Base-by-base conservation (phyloP, 2,113 vertebrate species). In the Tachycineta bicolor region DNA sequence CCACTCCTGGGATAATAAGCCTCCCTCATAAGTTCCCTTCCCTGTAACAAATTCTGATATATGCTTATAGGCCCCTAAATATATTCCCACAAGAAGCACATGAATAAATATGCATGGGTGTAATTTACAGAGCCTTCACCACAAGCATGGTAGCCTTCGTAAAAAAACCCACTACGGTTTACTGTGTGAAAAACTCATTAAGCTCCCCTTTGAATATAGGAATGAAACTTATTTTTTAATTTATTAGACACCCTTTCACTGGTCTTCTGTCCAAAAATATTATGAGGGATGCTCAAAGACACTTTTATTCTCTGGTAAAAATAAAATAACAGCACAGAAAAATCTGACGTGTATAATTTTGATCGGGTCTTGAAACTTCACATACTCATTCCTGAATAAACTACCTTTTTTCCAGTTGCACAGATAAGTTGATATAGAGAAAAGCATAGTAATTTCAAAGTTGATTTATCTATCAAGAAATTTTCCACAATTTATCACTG, bases 91-190 rank as follows among this genome's bases (percentile, higher is more conserved):
- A 97, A 97, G 98, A 97, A 97, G 96, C 46, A 81, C 63, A 95
- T 90, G 93, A 95, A 98, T 98, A 98, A 98, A 98, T 98, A 98
- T 98, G 98, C 96, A 98, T 97, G 70, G 91, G 65, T 83, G 94
- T 90, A 96, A 98, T 98, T 98, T 98, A 96, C 97, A 98, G 58
- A 97, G 91, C 52, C 93, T 97, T 97, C 96, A 96, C 95, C 90
- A 93, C 93, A 96, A 96, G 88, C 93, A 94, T 52, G 87, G 90
- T 53, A 97, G 92, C 53, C 83, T 90, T 96, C 60, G 43, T 96
- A 98, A 97, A 97, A 55, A 98, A 97, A 97, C 69, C 97, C 96
- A 98, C 97, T 93, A 95, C 90, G 94, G 85, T 97, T 97, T 95
- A 90, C 93, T 92, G 47, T 78, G 87, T 90, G 95, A 89, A 97